Evolutionary conservation across 2,888 invertebrate genomes (phyloP), one percentile per base, ranked within the genome.

Genomic region (Plebejus argus): DNA sequence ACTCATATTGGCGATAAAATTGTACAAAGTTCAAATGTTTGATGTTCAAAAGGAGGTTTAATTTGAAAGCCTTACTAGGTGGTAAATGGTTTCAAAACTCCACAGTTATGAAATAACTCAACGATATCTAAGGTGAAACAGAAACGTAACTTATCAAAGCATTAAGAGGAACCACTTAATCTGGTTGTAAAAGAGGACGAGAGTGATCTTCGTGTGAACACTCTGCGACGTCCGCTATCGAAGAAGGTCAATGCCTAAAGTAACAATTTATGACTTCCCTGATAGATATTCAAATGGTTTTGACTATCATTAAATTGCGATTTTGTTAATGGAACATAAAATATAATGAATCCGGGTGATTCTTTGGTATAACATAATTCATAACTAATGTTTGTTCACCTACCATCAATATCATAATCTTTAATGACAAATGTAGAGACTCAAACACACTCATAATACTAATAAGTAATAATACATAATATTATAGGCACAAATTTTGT

Each of bases 241-340:
- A 18, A 18, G 23, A 74, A 74, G 28, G 74, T 74, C 74, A 53
- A 49, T 23, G 53, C 28, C 15, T 12, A 45, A 10, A 28, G 8
- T 28, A 53, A 0, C 15, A 74, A 74, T 74, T 49, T 74, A 28
- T 53, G 45, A 74, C 53, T 74, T 74, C 74, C 74, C 18, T 53
- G 10, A 74, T 49, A 20, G 20, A 71, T 39, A 71, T 71, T 39
- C 7, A 39, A 71, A 71, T 39, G 8, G 35, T 28, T 66, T 28
- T 5, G 28, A 0, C 15, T 15, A 28, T 66, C 15, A 66, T 28
- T 33, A 28, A 66, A 15, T 33, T 4, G 6, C 28, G 18, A 66
- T 28, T 10, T 61, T 61, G 15, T 66, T 66, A 1, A 33, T 28
- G 15, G 28, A 28, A 33, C 66, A 28, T 33, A 18, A 15, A n/a